A percentile compares a stretch with the other conserved stretches of the same genome.
Evolutionary conservation across 2,888 invertebrate genomes (phyloP).

Genomic region (Polymixis flavicincta): DNA sequence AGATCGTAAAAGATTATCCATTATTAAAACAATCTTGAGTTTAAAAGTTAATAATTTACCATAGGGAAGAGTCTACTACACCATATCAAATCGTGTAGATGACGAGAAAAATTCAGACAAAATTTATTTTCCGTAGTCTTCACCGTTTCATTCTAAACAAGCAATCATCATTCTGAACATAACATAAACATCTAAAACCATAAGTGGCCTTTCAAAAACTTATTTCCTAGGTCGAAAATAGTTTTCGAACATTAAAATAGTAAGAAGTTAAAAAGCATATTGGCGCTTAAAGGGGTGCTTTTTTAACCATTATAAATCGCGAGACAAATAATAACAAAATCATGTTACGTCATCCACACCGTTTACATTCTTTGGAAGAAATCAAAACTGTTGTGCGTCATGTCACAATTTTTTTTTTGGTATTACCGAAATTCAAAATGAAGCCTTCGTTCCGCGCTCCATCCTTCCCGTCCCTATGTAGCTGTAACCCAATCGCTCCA

Average conservation of each 20-base stretch:
- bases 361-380: neutral
- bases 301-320: neutral
- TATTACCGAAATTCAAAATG: neutral
- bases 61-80: neutral
- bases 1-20: no score
- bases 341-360: neutral
- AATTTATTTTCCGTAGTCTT: neutral
- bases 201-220: no score
- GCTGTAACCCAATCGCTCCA: conserved; percentile 69
- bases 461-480: conserved; percentile 63
- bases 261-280: no score
- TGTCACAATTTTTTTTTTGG: neutral
- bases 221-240: no score
- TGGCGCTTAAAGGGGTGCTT: neutral
- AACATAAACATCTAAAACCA: no score
- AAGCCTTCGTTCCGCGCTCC: conserved; percentile 23
- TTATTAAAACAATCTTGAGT: neutral
- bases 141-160: neutral
- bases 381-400: no score
- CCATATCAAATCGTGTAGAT: neutral
- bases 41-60: no score
- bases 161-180: no score
- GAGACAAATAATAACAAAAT: neutral
- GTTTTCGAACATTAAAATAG: no score
- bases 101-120: neutral